Evolutionary conservation across 2,797 vertebrate species (phyloP), one percentile per base, ranked within the genome.

Genomic region (Semotilus atromaculatus): DNA sequence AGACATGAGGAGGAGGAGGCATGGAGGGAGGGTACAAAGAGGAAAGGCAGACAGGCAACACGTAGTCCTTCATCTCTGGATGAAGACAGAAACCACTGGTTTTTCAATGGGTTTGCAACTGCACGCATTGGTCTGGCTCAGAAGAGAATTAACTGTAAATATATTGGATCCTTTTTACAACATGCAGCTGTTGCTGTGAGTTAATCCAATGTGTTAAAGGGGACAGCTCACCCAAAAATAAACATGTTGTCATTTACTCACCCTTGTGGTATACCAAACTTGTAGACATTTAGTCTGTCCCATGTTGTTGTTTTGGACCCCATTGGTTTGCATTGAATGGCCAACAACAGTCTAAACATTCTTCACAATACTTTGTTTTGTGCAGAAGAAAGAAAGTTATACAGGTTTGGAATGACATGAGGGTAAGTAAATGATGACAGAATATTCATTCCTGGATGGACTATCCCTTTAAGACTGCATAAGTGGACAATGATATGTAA

Each of bases 1-100:
- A 92, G 88, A 75, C 26, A 71, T 72, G 26, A 85, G 90, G 90
- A 93, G 93, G 92, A 94, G 94, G 92, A 95, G 94, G 94, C 94
- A 93, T 92, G 93, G 92, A 94, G 91, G 92, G 93, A 1, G 4
- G 91, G 93, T 93, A 94, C 90, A 94, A 93, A 93, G 92, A 93
- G 85, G 94, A 95, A 67, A 62, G 51, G 45, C 68, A 76, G 67
- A n/a, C 94, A 91, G 91, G 91, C 93, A 90, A 93, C 93, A 89
- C 83, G 91, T 94, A 90, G 90, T 92, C 92, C 94, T 89, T 92
- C 88, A 94, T 94, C 91, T 92, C 82, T 71, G 66, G 83, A 86
- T 74, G 91, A 91, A 91, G 90, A 88, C 91, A 60, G 16, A 51
- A 62, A 81, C 13, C 26, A 53, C 21, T 80, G 31, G 8, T 48